Percentiles rank a stretch among this genome's conserved stretches.
Conservation (phyloP, 2,113 vertebrate genomes). For the Camelus dromedarius region DNA sequence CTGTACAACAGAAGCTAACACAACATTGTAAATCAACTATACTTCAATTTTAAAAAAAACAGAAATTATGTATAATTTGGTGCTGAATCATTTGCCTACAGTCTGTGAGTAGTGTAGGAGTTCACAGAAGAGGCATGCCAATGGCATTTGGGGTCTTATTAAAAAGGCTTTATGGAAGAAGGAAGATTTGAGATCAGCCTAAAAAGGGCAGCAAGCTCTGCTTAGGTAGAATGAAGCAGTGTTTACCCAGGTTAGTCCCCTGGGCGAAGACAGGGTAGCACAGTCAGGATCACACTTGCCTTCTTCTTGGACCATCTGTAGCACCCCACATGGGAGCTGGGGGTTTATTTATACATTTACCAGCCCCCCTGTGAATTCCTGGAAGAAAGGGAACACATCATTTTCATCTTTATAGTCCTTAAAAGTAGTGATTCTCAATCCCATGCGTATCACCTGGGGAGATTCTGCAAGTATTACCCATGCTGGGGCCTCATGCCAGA, state of each 20-base stretch:
- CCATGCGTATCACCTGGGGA: background rate
- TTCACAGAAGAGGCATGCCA: background rate
- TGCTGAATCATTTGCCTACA: background rate
- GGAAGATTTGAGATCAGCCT: background rate
- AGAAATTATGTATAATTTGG: background rate
- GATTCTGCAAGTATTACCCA: background rate
- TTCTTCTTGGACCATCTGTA: background rate
- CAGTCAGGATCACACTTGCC: background rate
- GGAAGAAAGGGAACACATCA: background rate
- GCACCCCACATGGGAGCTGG: background rate
- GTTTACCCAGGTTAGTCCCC: background rate
- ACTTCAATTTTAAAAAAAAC: background rate
- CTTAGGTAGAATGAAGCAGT: background rate
- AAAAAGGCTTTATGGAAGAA: background rate
- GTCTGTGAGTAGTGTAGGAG: background rate
- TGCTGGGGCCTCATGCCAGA: background rate
- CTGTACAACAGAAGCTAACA: too few relatives aligned
- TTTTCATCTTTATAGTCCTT: constrained; percentile 7
- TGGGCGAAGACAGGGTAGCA: background rate
- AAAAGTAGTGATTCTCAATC: background rate
- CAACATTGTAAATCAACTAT: too few relatives aligned
- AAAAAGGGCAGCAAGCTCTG: background rate
- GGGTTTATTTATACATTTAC: background rate
- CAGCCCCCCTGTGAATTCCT: background rate
- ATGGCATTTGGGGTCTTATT: background rate